Conservation (phyloP, 2,888 invertebrate species). For the Aspidapion aeneum region DNA sequence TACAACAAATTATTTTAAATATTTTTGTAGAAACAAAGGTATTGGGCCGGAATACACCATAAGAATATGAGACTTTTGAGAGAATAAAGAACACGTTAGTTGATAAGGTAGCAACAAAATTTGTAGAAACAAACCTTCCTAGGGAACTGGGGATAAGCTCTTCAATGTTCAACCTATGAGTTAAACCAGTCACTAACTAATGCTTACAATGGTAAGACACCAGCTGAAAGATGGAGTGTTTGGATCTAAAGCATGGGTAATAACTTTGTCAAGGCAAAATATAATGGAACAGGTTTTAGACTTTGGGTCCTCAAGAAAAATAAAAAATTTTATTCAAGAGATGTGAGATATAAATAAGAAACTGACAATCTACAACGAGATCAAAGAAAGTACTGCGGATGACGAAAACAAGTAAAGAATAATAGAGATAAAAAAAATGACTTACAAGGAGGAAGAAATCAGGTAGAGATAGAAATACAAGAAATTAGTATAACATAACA, state of each 20-base stretch:
- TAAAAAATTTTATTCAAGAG: background rate
- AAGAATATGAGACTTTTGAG: constrained; percentile 28
- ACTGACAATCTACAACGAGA: background rate
- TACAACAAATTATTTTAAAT: constrained; percentile 17
- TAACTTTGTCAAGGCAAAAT: too few relatives aligned
- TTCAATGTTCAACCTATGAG: too few relatives aligned
- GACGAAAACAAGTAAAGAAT: background rate
- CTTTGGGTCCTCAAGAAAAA: background rate
- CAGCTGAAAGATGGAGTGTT: too few relatives aligned
- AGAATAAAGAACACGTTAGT: constrained; percentile 28
- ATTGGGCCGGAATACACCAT: constrained; percentile 23
- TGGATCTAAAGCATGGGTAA: too few relatives aligned
- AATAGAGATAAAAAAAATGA: background rate
- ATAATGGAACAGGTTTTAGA: background rate
- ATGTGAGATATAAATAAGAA: background rate
- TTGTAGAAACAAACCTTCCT: constrained; percentile 28
- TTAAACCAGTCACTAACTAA: too few relatives aligned
- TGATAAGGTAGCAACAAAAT: constrained; percentile 26
- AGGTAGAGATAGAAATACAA: background rate
- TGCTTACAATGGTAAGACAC: too few relatives aligned
- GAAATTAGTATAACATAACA: too few relatives aligned
- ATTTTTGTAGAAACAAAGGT: constrained; percentile 19
- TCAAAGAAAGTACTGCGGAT: background rate
- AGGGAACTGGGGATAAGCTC: too few relatives aligned
- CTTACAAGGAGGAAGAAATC: background rate